Evolutionary conservation across 2,888 invertebrate species (phyloP).

Genomic region (Papilio gigon): DNA sequence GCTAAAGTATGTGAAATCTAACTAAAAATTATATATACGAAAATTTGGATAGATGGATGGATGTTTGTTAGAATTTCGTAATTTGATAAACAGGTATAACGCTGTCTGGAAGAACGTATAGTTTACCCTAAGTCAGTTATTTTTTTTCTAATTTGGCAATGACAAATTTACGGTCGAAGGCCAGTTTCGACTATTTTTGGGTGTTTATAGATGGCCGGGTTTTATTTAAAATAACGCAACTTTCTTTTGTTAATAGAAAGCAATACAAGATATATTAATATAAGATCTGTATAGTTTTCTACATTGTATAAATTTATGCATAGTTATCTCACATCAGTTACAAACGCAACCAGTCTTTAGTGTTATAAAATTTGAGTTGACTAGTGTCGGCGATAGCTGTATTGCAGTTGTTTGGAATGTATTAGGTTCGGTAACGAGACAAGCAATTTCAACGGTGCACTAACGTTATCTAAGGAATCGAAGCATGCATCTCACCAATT

Average conservation of each 20-base stretch:
- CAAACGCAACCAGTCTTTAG: constrained; percentile 2
- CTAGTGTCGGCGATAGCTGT: constrained; percentile 27
- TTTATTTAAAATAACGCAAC: no score
- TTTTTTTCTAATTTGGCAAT: no score
- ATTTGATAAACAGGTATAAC: no score
- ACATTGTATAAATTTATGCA: background rate
- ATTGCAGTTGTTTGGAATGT: constrained; percentile 19
- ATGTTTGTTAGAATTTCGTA: no score
- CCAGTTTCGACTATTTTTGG: no score
- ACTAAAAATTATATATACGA: no score
- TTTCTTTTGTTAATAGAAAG: background rate
- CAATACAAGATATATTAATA: background rate
- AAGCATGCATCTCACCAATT: constrained; percentile 40
- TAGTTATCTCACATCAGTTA: background rate
- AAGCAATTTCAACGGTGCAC: constrained; percentile 40
- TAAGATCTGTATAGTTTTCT: background rate
- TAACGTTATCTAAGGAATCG: constrained; percentile 29
- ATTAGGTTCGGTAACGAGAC: constrained; percentile 34
- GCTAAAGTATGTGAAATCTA: no score
- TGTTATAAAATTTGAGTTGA: constrained; percentile 30
- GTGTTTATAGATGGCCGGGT: no score
- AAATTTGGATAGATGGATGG: no score
- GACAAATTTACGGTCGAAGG: no score
- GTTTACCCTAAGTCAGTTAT: no score
- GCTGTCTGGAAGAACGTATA: no score